Base-by-base conservation (phyloP, 2,888 invertebrate genomes). In the Phaonia tiefii region DNA sequence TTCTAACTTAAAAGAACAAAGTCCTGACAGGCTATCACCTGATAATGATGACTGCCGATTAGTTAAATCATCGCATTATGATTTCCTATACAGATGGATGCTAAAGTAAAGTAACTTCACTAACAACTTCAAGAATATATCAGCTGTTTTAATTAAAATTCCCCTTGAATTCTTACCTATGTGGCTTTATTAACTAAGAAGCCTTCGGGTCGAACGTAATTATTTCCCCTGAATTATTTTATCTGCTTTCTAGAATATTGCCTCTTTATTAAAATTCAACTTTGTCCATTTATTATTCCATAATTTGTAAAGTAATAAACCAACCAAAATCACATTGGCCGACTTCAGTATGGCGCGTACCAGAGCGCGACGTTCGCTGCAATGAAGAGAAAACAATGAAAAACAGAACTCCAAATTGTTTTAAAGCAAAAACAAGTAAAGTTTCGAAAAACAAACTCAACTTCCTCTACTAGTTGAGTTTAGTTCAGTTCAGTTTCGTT, bases 261-360 rank as follows among this genome's bases (percentile, higher is more conserved):
- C 79, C 46, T 70, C 83, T 63, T 69, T 79, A 84, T 88, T 86
- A 81, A 89, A 88, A 85, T 85, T 89, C 73, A 89, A 86, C 86
- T 89, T 89, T n/a, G 89, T 87, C 89, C 89, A 90, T 85, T 90
- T 89, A 84, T 87, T 89, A 56, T 89, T 87, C 89, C 90, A 90
- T 80, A 90, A 85, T 85, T 88, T 89, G 82, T 87, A 89, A 85
- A 89, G 85, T 74, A 90, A 72, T 73, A 90, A 76, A 4, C 87
- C 89, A 37, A 90, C 88, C 74, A 90, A 84, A 63, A 90, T 87
- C 63, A 90, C 86, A 84, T 89, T 89, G 11, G 85, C 86, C 17
- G 87, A 87, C 85, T 89, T 87, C 76, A 90, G 84, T 72, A 90
- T 72, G 58, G 87, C 86, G 77, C 85, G 87, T 63, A 89, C 83